Evolutionary conservation across 2,888 invertebrate genomes (phyloP), one percentile per base, ranked within the genome.

Genomic region (Abrostola tripartita): DNA sequence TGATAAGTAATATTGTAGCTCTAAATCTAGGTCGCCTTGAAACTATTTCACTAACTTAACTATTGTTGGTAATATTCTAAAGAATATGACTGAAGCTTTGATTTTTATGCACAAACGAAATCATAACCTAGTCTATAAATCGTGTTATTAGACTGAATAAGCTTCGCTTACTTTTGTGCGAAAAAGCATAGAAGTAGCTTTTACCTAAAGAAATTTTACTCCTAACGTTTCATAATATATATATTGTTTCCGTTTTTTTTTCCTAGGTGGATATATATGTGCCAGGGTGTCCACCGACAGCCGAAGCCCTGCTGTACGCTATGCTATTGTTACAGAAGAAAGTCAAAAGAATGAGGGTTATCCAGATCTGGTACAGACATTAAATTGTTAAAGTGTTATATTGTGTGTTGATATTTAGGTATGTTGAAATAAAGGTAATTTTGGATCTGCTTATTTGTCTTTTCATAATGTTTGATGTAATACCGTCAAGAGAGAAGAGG

Each of bases 231-330:
- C 0, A 14, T 8, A 14, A 7, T 0, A 44, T 4, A 40, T 40
- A 40, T 6, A 1, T 2, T 40, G 10, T 11, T 0, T 52, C 11
- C 5, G 36, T 49, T 14, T 47, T 60, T 52, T 5, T 54, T 14
- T 72, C 64, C 1, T 72, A 93, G 93, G 93, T 94, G 63, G 98
- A 98, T 88, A 97, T 98, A 78, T 98, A 98, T 88, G 98, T 98
- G 49, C 98, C 98, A 70, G 98, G 98, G 11, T 99, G 98, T 92
- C 98, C 98, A 37, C 98, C 98, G n/a, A 97, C 98, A 0, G 98
- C 98, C 0, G 98, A 99, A 92, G 98, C 98, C 1, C 92, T 98
- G 12, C 91, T 98, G 60, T 99, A 98, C 85, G 97, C 96, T 36
- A 95, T 98, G 84, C 92, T 98, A 60, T 97, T 97, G 86, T 94